A percentile compares a stretch with the other conserved stretches of the same genome.
phyloP scores from a whole-genome alignment of 2,888 invertebrate species.

The Anoplius nigerrimus region DNA sequence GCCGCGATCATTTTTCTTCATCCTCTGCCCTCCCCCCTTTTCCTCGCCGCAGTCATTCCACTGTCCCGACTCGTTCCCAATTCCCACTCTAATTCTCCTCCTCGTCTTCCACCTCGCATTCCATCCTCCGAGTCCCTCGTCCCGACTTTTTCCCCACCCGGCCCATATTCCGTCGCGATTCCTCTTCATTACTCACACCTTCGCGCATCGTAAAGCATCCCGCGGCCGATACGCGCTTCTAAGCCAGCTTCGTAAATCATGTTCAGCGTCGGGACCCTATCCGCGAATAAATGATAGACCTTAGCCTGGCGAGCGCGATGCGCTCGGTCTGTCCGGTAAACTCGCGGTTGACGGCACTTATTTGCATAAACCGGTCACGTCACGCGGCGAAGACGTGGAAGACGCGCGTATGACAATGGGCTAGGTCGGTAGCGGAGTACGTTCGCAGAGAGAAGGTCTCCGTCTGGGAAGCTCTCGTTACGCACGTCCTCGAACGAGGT shows the following conservation, averaged over 20 bases:
- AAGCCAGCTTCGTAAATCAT: constrained; percentile 24
- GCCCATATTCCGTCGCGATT: neutral
- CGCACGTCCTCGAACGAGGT: neutral
- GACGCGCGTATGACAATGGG: constrained; percentile 20
- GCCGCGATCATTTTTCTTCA: neutral
- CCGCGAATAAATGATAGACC: constrained; percentile 55
- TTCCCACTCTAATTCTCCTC: neutral
- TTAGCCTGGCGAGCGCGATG: constrained; percentile 37
- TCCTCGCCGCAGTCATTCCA: neutral
- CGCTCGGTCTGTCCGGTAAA: constrained; percentile 18
- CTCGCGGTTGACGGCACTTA: constrained; percentile 24
- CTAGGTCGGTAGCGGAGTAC: constrained; percentile 4
- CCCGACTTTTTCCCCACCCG: neutral
- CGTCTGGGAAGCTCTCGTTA: neutral
- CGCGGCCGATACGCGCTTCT: no score
- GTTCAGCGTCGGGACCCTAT: constrained; percentile 30
- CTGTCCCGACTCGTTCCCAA: neutral
- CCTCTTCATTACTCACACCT: neutral
- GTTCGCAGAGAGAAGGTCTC: neutral
- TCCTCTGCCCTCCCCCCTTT: neutral
- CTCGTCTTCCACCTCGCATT: neutral
- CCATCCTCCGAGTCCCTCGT: neutral
- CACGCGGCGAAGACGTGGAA: constrained; percentile 8
- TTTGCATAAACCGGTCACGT: constrained; percentile 39
- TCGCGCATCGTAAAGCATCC: no score